Percentiles rank a stretch among this genome's conserved stretches.
These are phyloP conservation scores for Akabosia matsudoensis DNA, from an alignment of 1,140 invertebrate genomes.

Conservation along the genomic window DNA sequence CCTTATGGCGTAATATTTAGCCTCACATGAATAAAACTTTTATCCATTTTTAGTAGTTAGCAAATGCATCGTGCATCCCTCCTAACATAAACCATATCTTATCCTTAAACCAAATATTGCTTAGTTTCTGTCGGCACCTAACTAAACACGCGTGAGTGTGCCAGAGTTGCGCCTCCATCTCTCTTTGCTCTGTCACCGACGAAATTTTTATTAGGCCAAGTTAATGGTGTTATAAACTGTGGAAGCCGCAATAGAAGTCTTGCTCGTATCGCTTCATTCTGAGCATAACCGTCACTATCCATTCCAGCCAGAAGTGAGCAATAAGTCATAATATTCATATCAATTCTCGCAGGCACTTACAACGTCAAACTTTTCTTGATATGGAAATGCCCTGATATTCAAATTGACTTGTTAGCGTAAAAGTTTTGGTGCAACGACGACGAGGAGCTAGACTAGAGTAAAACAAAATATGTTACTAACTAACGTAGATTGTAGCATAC, in stretches of 20 bases:
- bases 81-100: too few species aligned
- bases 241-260: conserved; percentile 15
- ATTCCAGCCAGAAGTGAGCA: background rate
- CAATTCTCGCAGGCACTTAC: background rate
- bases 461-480: too few species aligned
- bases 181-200: background rate
- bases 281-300: background rate
- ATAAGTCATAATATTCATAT: background rate
- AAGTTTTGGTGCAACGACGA: background rate
- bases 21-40: too few species aligned
- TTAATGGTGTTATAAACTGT: conserved; percentile 23
- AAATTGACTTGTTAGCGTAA: background rate
- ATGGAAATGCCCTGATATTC: background rate
- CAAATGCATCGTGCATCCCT: too few species aligned
- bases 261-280: background rate
- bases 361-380: background rate
- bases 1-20: too few species aligned
- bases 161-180: conserved; percentile 2
- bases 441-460: too few species aligned
- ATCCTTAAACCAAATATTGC: background rate
- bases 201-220: conserved; percentile 3
- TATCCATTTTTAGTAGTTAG: too few species aligned
- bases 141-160: background rate
- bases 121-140: conserved; percentile 12
- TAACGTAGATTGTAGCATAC: too few species aligned